These are phyloP conservation scores for Gavialis gangeticus DNA, from an alignment of 2,113 vertebrate genomes.

Conservation along the genomic window DNA sequence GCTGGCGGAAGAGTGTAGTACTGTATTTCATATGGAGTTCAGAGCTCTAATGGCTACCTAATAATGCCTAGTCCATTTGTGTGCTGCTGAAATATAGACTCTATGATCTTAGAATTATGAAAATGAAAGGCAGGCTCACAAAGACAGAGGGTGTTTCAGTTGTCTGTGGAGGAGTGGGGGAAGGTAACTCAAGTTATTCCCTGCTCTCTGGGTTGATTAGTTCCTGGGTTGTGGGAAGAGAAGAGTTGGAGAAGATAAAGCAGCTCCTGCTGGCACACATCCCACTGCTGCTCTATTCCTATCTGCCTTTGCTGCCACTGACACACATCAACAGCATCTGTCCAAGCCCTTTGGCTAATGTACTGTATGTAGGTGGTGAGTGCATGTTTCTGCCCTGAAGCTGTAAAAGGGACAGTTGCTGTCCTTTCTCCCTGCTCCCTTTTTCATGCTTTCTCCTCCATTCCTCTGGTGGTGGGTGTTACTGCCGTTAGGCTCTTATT, in stretches of 20 bases:
- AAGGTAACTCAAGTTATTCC: neutral
- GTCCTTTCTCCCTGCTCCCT: constrained; percentile 42
- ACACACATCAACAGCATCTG: neutral
- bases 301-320: neutral
- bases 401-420: constrained; percentile 42
- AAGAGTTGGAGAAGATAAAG: neutral
- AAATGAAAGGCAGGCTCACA: neutral
- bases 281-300: neutral
- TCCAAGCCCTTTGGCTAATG: constrained; percentile 12
- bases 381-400: constrained; percentile 9
- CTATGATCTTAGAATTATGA: neutral
- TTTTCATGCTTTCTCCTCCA: constrained; percentile 21
- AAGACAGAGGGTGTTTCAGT: neutral
- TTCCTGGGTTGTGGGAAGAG: neutral
- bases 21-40: too few species aligned
- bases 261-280: neutral
- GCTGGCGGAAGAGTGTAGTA: too few species aligned
- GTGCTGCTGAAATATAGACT: too few species aligned
- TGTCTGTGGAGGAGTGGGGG: neutral
- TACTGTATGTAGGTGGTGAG: constrained; percentile 30
- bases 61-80: too few species aligned
- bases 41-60: too few species aligned
- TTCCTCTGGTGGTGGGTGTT: neutral
- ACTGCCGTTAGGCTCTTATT: neutral
- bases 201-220: neutral